These are phyloP conservation scores for Astyanax mexicanus DNA, from an alignment of 2,797 vertebrate species.

Conservation along the genomic window DNA sequence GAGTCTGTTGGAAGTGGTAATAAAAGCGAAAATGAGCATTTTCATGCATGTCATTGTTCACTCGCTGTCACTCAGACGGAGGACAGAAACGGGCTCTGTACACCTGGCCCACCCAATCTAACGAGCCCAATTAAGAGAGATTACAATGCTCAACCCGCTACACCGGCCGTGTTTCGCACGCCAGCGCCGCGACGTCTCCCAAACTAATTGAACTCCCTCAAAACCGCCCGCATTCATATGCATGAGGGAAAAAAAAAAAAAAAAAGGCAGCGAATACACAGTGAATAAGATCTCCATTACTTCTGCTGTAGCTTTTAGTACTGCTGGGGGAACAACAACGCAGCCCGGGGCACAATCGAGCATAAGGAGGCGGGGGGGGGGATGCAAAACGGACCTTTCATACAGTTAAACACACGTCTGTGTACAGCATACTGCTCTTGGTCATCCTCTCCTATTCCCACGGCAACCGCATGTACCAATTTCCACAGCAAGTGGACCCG, in stretches of 20 bases:
- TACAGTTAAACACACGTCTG: too few species aligned
- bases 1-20: constrained; percentile 21
- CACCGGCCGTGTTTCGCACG: constrained; percentile 13
- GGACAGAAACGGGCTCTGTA: constrained; percentile 45
- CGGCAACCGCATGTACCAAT: too few species aligned
- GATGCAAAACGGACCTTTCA: too few species aligned
- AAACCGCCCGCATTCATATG: background rate
- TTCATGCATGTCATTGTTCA: constrained; percentile 42
- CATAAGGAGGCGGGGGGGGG: too few species aligned
- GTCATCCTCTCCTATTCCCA: too few species aligned
- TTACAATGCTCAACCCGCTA: constrained; percentile 49
- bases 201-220: constrained; percentile 40
- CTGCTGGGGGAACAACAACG: background rate
- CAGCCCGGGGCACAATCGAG: background rate
- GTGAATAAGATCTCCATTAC: background rate
- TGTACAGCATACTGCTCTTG: too few species aligned
- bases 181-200: constrained; percentile 3
- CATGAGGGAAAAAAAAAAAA: too few species aligned
- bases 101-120: constrained; percentile 54
- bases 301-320: background rate
- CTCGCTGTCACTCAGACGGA: constrained; percentile 44
- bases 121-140: constrained; percentile 56
- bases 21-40: constrained; percentile 48
- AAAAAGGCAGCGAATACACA: background rate
- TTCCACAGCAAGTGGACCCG: too few species aligned